Evolutionary conservation across 2,888 invertebrate species (phyloP), one percentile per base, ranked within the genome.

Genomic region (Fragum whitleyi): DNA sequence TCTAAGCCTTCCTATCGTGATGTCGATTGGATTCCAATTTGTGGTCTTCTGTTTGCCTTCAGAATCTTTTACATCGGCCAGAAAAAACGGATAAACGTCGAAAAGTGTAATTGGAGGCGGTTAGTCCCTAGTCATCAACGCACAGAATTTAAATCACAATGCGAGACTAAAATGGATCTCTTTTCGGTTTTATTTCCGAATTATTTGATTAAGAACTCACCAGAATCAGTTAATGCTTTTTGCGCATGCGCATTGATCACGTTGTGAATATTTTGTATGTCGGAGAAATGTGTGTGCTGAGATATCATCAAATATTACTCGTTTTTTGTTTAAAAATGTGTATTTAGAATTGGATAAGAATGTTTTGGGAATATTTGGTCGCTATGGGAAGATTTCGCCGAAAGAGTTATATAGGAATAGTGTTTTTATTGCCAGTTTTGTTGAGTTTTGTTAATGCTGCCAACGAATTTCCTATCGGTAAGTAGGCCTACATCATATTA

Each of bases 121-220:
- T 47, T 67, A 68, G 69, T 23, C 69, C 83, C 68, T 21, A 77
- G 72, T 79, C 74, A 74, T 77, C 77, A 78, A 68, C 28, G 36
- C 61, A 62, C 69, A 73, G 73, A 77, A 78, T 82, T 81, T 82
- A 73, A 79, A 82, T 75, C 75, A 82, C 78, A 81, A 74, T 81
- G 53, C 51, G 62, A 76, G 67, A 76, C 77, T 68, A 69, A 81
- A 81, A 76, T 69, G 75, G 74, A 72, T 65, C 70, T 47, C 72
- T 67, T 81, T 78, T 75, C 67, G 70, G 59, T 75, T 71, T 70
- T 70, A 77, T 78, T 77, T 78, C 74, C 61, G 65, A 67, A 53
- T 79, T 82, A 82, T 82, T 82, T 82, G 76, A 82, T 79, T 82
- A 79, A 75, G 78, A 78, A 76, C 76, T 73, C 57, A 21, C 55